Conservation (phyloP, 2,888 invertebrate species). For the Hanleya hanleyi region DNA sequence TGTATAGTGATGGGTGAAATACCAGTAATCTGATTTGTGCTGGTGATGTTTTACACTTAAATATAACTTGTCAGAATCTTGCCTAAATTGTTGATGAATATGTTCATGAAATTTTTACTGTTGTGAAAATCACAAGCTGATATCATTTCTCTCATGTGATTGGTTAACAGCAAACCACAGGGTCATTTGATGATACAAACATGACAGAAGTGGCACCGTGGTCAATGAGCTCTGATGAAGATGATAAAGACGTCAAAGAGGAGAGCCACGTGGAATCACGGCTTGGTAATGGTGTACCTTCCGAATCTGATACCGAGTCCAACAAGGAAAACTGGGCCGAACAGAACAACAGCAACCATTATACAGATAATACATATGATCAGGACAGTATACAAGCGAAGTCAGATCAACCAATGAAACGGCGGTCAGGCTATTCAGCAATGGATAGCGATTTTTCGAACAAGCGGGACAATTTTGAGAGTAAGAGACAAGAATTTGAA, state of each 20-base stretch:
- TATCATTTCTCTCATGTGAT: too few species aligned
- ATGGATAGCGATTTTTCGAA: background rate
- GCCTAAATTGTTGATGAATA: too few species aligned
- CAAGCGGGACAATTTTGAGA: background rate
- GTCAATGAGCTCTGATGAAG: slow-evolving; percentile 51
- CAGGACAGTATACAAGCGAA: too few species aligned
- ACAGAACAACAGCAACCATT: slow-evolving; percentile 4
- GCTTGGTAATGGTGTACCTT: background rate
- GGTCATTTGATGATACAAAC: background rate
- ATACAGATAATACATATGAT: background rate
- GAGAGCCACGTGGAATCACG: background rate
- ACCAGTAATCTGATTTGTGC: too few species aligned
- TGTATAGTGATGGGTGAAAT: too few species aligned
- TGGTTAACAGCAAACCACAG: background rate
- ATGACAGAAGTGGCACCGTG: slow-evolving; percentile 42
- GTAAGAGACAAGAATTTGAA: too few species aligned
- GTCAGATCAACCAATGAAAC: too few species aligned
- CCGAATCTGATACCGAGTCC: slow-evolving; percentile 2
- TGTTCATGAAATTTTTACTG: too few species aligned
- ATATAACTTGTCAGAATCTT: too few species aligned
- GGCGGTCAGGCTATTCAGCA: too few species aligned
- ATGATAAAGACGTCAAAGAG: slow-evolving; percentile 27
- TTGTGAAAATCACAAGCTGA: too few species aligned
- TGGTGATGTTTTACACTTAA: too few species aligned
- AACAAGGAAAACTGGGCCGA: background rate